Conservation (phyloP, 2,888 invertebrate genomes). For the Eupelmus urozonus region DNA sequence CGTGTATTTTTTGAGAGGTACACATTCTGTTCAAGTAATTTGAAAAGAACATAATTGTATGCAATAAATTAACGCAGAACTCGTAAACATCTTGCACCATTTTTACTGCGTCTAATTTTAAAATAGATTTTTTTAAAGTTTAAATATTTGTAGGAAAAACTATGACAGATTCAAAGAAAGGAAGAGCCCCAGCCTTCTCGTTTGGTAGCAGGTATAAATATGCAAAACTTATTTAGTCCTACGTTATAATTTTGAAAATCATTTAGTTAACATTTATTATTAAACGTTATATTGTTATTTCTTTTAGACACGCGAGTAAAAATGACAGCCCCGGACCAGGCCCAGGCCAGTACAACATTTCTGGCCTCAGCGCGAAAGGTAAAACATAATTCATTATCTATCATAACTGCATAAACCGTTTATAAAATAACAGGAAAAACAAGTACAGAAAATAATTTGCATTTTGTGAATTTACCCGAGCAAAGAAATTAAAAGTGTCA, state of each 20-base stretch:
- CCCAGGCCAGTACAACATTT: conserved; percentile 93
- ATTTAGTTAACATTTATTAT: background rate
- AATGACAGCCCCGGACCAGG: conserved; percentile 87
- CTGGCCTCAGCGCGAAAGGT: conserved; percentile 91
- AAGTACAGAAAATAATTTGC: too few relatives aligned
- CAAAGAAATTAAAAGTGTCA: too few relatives aligned
- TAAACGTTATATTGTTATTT: background rate
- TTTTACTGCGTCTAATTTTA: too few relatives aligned
- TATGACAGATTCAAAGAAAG: conserved; percentile 86
- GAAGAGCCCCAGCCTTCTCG: conserved; percentile 89
- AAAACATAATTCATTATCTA: conserved; percentile 66
- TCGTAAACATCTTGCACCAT: too few relatives aligned
- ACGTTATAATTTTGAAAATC: background rate
- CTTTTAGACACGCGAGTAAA: conserved; percentile 76
- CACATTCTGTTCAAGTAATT: too few relatives aligned
- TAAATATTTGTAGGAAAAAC: conserved; percentile 84
- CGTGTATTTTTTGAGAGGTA: too few relatives aligned
- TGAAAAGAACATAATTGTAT: too few relatives aligned
- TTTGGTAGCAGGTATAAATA: conserved; percentile 83
- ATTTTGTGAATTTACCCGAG: too few relatives aligned
- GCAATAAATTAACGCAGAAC: too few relatives aligned
- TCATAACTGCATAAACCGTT: too few relatives aligned
- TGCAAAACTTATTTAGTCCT: conserved; percentile 8
- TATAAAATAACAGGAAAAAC: too few relatives aligned
- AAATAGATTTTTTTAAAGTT: too few relatives aligned